Conservation (phyloP, 1,140 invertebrate species). For the Dreissena polymorpha region DNA sequence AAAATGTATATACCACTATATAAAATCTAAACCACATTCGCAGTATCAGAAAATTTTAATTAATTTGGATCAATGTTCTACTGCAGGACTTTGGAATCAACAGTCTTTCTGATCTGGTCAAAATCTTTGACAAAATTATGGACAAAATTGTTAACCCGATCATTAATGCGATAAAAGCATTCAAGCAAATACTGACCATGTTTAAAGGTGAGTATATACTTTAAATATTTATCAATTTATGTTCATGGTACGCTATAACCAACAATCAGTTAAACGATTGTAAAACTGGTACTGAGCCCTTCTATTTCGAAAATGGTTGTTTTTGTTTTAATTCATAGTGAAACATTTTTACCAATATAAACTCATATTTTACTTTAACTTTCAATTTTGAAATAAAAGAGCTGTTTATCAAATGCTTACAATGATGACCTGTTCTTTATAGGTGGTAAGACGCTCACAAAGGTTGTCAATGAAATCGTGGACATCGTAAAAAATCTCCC, state of each 20-base stretch:
- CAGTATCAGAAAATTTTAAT: no score
- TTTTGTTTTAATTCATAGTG: not conserved
- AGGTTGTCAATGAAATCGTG: slow-evolving; percentile 11
- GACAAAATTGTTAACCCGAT: slow-evolving; percentile 30
- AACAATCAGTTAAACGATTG: no score
- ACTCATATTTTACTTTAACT: not conserved
- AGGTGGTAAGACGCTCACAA: not conserved
- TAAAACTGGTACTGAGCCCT: no score
- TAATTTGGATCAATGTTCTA: no score
- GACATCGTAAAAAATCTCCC: slow-evolving; percentile 18
- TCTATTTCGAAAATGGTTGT: not conserved
- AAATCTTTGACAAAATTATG: slow-evolving; percentile 38
- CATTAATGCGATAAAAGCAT: not conserved
- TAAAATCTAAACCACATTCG: no score
- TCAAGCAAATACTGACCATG: not conserved
- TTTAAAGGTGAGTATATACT: slow-evolving; percentile 6
- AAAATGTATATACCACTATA: no score
- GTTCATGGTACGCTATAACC: no score
- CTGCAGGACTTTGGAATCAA: slow-evolving; percentile 1
- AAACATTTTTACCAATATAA: not conserved
- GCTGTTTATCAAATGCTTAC: no score
- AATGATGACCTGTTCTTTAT: not conserved
- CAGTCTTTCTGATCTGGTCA: slow-evolving; percentile 18
- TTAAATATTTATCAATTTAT: no score
- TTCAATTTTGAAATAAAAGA: no score